Percentiles rank a stretch among this genome's conserved stretches.
These are phyloP conservation scores for Heteractis magnifica DNA, from an alignment of 92 coral and sea anemone genomes.

Conservation along the genomic window DNA sequence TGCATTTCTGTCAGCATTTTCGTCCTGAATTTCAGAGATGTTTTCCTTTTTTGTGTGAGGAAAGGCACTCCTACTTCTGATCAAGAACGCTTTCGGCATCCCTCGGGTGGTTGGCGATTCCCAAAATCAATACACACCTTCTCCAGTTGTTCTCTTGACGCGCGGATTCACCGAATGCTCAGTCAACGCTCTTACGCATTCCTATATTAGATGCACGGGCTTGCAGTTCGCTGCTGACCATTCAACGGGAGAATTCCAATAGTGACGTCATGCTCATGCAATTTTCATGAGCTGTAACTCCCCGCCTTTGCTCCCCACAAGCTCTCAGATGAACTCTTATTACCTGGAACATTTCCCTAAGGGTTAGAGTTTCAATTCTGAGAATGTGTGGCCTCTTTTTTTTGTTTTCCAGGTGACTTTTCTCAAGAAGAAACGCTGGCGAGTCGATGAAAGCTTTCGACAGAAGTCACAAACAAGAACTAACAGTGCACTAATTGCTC, in stretches of 20 bases:
- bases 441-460: constrained; percentile 11
- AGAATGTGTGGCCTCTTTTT: constrained; percentile 6
- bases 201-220: constrained; percentile 51
- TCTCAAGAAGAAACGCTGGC: constrained; percentile 8
- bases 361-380: constrained; percentile 2
- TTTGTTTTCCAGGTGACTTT: constrained; percentile 1
- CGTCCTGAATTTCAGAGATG: constrained; percentile 26
- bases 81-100: constrained; percentile 86
- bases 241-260: constrained; percentile 84
- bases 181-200: constrained; percentile 38
- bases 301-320: constrained; percentile 43
- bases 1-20: constrained; percentile 36
- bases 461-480: constrained; percentile 14
- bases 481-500: neutral
- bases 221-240: constrained; percentile 60
- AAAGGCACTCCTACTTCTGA: constrained; percentile 65
- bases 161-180: constrained; percentile 56
- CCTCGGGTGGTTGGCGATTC: constrained; percentile 36
- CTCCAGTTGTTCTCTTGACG: constrained; percentile 27
- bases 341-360: neutral
- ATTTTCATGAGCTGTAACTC: constrained; percentile 63
- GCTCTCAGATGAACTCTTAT: neutral
- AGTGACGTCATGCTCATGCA: constrained; percentile 66
- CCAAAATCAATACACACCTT: constrained; percentile 52
- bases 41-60: constrained; percentile 41